Conservation (phyloP, 2,113 vertebrate genomes). For the Tretioscincus oriximinensis region DNA sequence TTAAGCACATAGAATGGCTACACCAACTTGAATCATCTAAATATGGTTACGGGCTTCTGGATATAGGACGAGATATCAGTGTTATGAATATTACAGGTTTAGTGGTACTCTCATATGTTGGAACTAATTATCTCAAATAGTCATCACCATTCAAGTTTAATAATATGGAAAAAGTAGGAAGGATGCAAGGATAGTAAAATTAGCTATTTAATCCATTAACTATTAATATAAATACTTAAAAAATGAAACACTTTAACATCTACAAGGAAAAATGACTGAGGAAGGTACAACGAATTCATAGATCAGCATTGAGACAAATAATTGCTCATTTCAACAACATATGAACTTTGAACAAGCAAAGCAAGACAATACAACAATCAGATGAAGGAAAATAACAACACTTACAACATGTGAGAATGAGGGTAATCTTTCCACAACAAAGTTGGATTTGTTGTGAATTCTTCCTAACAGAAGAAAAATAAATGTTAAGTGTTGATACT, state of each 20-base stretch:
- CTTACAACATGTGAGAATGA: slow-evolving; percentile 83
- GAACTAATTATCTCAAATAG: background rate
- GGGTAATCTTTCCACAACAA: slow-evolving; percentile 84
- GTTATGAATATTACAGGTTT: background rate
- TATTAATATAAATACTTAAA: background rate
- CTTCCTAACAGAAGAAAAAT: slow-evolving; percentile 67
- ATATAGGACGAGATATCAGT: no score
- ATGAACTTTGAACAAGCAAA: slow-evolving; percentile 1
- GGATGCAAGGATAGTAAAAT: background rate
- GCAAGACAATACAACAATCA: background rate
- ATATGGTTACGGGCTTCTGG: no score
- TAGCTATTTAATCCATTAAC: background rate
- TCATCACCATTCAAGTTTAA: background rate
- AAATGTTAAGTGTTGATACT: slow-evolving; percentile 27
- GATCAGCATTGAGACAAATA: background rate
- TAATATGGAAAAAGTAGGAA: background rate
- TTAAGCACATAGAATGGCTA: no score
- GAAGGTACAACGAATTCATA: background rate
- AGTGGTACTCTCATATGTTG: background rate
- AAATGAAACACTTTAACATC: background rate
- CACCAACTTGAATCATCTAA: no score
- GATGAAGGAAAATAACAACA: slow-evolving; percentile 31
- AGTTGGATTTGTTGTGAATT: slow-evolving; percentile 79
- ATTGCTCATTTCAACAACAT: background rate
- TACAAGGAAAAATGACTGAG: background rate